Evolutionary conservation across 1,140 invertebrate genomes (phyloP).

Genomic region (Phymorhynchus buccinoides): DNA sequence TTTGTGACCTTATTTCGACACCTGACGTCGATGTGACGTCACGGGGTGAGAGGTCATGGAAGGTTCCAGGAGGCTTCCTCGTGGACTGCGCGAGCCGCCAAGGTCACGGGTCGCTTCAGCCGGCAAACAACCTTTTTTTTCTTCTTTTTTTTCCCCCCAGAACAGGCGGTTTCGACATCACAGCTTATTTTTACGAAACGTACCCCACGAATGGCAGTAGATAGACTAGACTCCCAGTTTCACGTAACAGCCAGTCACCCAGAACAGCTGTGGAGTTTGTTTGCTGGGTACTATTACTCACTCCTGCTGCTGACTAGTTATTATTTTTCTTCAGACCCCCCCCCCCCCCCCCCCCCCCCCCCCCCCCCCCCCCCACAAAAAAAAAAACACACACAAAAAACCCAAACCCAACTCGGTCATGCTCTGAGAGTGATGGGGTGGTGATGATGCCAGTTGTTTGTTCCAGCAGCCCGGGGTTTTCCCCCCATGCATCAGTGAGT

Average conservation of each 20-base stretch:
- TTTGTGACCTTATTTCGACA: background rate
- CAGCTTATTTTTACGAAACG: background rate
- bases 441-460: background rate
- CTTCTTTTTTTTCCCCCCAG: background rate
- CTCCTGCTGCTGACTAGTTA: background rate
- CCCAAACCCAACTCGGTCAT: too few relatives aligned
- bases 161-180: background rate
- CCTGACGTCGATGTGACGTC: slow-evolving; percentile 28
- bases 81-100: background rate
- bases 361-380: too few relatives aligned
- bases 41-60: slow-evolving; percentile 34
- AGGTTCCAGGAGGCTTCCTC: slow-evolving; percentile 2
- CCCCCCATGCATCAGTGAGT: background rate
- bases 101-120: background rate
- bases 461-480: background rate
- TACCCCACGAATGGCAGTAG: background rate
- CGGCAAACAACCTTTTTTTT: background rate
- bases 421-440: background rate
- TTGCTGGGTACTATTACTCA: background rate
- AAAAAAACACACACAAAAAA: too few relatives aligned
- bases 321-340: background rate
- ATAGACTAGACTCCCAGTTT: background rate
- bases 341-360: background rate
- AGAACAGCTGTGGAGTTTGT: background rate
- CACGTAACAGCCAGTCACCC: background rate